Base-by-base conservation (phyloP, 2,888 invertebrate species). In the Tipula helvola region DNA sequence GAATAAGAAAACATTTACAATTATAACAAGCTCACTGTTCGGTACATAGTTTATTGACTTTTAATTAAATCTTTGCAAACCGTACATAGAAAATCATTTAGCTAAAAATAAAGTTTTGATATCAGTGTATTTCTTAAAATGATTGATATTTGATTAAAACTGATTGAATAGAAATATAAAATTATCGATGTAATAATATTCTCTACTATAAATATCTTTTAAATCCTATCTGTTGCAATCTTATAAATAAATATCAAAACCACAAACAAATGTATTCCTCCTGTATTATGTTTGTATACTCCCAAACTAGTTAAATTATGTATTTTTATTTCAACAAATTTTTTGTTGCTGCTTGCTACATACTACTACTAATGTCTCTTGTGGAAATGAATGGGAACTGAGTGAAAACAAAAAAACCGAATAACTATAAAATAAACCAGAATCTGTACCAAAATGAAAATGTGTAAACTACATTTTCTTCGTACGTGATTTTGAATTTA, bases 401-500 rank as follows among this genome's bases (percentile, higher is more conserved):
- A 71, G 28, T 71, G 71, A 71, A 71, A 71, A n/a, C n/a, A 52
- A 71, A 71, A 28, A 71, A 71, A 8, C 8, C 10, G 28, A 28
- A 18, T 10, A 71, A 71, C 71, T 71, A 10, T 71, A 71, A 71
- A 18, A 71, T 71, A 71, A 52, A 71, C 71, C 71, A 71, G 71
- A 71, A 71, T 71, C 71, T 71, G 71, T 28, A 71, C 71, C 71
- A 71, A 71, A 71, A 71, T 71, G 28, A 71, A 71, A 71, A 84
- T 84, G 84, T 84, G 41, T 84, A 84, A 84, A 84, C 85, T 85
- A 85, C 85, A 42, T 42, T 85, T 39, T 42, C 28, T 44, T 42
- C 42, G 85, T 85, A 85, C 85, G 85, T 85, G 85, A 41, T 42
- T 44, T 85, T 44, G 85, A 85, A 85, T 85, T 42, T 85, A 42